Conservation (phyloP, 2,797 vertebrate species). For the Ceryle rudis region DNA sequence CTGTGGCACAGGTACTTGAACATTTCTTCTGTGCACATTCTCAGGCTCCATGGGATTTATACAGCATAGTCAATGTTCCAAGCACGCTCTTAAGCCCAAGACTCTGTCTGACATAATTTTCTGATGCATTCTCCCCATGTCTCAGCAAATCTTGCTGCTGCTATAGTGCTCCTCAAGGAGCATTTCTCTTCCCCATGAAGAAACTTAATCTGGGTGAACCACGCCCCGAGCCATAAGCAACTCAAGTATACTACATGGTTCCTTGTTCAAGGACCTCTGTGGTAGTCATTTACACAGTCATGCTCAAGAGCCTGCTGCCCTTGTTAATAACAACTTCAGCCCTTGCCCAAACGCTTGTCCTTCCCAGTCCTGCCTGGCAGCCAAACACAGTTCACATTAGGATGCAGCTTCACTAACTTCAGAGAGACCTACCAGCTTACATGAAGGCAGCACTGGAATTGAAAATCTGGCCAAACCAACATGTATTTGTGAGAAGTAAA, state of each 20-base stretch:
- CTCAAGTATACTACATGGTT: accelerated
- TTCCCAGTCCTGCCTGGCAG: neutral
- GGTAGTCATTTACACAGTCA: neutral
- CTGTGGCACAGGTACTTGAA: neutral
- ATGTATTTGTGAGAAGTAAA: neutral
- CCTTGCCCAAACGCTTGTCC: neutral
- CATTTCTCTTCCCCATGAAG: neutral
- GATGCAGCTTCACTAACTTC: neutral
- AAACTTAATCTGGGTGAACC: neutral
- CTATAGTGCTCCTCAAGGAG: neutral
- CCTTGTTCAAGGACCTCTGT: neutral
- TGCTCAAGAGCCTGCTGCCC: neutral
- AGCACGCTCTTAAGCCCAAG: neutral
- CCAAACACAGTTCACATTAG: neutral
- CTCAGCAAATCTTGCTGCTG: neutral
- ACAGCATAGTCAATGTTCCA: neutral
- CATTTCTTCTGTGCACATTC: neutral
- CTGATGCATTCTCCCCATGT: accelerated
- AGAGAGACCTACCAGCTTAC: neutral
- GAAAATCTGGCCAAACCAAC: neutral
- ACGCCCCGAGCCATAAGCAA: accelerated
- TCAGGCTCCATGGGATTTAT: neutral
- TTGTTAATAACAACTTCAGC: neutral
- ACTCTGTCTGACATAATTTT: neutral
- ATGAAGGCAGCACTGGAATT: neutral